These are phyloP conservation scores for Philhelius pedissequus DNA, from an alignment of 2,888 invertebrate species.

Conservation along the genomic window DNA sequence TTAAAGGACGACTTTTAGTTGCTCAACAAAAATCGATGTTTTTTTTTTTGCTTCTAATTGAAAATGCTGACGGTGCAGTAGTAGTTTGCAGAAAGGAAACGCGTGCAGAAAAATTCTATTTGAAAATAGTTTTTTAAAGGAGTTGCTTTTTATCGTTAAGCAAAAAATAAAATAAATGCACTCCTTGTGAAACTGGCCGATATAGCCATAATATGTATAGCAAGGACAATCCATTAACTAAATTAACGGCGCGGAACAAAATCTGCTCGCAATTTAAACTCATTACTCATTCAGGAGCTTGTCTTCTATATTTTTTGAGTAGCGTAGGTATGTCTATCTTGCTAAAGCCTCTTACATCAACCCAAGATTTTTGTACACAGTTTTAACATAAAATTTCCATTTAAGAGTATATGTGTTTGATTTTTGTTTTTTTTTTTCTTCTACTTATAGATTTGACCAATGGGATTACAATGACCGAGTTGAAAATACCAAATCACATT, in stretches of 20 bases:
- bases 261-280: conserved; percentile 60
- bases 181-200: background rate
- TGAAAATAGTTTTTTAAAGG: background rate
- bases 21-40: conserved; percentile 3
- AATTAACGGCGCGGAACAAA: conserved; percentile 47
- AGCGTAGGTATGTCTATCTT: background rate
- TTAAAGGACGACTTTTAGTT: conserved; percentile 3
- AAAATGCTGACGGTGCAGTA: conserved; percentile 50
- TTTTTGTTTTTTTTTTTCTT: conserved; percentile 41
- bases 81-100: background rate
- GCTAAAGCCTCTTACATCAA: background rate
- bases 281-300: conserved; percentile 55
- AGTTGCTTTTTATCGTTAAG: background rate
- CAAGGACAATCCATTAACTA: conserved; percentile 51
- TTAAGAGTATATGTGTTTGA: conserved; percentile 4
- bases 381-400: conserved; percentile 44
- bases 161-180: background rate
- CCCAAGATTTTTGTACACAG: background rate
- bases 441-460: conserved; percentile 79
- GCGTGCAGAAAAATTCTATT: background rate
- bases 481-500: conserved; percentile 90
- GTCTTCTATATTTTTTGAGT: background rate
- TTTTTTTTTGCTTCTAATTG: conserved; percentile 25
- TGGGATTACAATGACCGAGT: conserved; percentile 86
- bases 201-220: background rate